Evolutionary conservation across 2,888 invertebrate species (phyloP).

Genomic region (Nephrotoma appendiculata): DNA sequence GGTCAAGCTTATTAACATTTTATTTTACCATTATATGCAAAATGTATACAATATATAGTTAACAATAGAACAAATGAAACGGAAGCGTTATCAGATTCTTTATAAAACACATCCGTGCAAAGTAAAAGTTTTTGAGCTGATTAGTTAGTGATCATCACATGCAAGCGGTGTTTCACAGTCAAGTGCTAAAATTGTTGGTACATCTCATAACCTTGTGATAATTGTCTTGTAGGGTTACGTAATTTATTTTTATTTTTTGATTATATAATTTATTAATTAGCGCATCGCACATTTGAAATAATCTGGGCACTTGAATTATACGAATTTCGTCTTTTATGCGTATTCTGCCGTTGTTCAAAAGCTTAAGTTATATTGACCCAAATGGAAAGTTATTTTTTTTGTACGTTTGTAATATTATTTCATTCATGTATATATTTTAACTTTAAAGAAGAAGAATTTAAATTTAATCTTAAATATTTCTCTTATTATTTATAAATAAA

Average conservation of each 20-base stretch:
- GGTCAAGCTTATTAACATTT: neutral
- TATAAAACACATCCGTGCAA: neutral
- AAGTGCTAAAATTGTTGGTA: neutral
- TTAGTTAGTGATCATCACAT: neutral
- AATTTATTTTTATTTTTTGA: neutral
- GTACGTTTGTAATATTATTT: neutral
- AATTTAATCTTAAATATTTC: neutral
- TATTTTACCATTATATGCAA: neutral
- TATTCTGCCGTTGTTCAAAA: neutral
- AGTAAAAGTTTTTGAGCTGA: neutral
- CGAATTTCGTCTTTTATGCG: neutral
- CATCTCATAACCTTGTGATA: neutral
- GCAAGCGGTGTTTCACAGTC: neutral
- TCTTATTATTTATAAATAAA: neutral
- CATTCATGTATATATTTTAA: neutral
- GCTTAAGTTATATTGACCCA: neutral
- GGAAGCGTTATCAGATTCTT: neutral
- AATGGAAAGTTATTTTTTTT: neutral
- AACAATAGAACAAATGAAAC: neutral
- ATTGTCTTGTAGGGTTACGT: neutral
- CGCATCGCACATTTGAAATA: neutral
- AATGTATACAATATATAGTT: neutral
- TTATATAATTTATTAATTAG: neutral
- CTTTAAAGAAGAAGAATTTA: neutral
- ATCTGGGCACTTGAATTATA: neutral